These are phyloP conservation scores for Falco rusticolus DNA, from an alignment of 2,797 vertebrate species.

Conservation along the genomic window DNA sequence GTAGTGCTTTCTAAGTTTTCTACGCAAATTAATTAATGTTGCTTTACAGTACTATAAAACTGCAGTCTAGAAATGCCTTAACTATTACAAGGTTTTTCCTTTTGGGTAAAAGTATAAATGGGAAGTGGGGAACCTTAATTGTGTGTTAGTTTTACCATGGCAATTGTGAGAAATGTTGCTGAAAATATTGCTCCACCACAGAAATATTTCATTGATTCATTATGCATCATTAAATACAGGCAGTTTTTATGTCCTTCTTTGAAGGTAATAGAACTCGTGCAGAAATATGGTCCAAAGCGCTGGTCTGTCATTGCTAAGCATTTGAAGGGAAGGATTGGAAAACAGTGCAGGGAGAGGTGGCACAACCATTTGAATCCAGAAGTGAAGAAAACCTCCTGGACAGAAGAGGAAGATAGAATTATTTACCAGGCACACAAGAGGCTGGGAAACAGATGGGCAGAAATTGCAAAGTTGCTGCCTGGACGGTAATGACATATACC, in stretches of 20 bases:
- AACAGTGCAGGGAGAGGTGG: slow-evolving; percentile 99
- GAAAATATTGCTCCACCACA: slow-evolving; percentile 48
- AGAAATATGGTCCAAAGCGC: slow-evolving; percentile 98
- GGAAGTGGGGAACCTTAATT: slow-evolving; percentile 9
- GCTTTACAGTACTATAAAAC: neutral
- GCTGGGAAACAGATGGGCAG: slow-evolving; percentile 99
- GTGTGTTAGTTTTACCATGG: slow-evolving; percentile 13
- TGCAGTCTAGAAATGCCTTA: neutral
- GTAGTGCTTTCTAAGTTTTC: neutral
- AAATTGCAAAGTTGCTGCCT: slow-evolving; percentile 98
- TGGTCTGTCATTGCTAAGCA: slow-evolving; percentile 99
- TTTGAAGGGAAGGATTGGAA: slow-evolving; percentile 97
- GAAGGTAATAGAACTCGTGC: slow-evolving; percentile 98
- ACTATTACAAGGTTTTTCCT: neutral
- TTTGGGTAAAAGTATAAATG: slow-evolving; percentile 11
- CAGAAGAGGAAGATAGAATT: slow-evolving; percentile 98
- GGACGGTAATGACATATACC: slow-evolving; percentile 86
- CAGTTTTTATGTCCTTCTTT: slow-evolving; percentile 78
- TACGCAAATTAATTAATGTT: neutral
- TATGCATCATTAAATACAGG: slow-evolving; percentile 70
- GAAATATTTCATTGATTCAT: slow-evolving; percentile 53
- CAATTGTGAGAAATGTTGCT: slow-evolving; percentile 39
- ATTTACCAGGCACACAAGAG: slow-evolving; percentile 99
- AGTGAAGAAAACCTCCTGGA: slow-evolving; percentile 99
- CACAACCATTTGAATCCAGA: slow-evolving; percentile 99